phyloP scores from a whole-genome alignment of 2,888 invertebrate species.

The Pterostichus niger region DNA sequence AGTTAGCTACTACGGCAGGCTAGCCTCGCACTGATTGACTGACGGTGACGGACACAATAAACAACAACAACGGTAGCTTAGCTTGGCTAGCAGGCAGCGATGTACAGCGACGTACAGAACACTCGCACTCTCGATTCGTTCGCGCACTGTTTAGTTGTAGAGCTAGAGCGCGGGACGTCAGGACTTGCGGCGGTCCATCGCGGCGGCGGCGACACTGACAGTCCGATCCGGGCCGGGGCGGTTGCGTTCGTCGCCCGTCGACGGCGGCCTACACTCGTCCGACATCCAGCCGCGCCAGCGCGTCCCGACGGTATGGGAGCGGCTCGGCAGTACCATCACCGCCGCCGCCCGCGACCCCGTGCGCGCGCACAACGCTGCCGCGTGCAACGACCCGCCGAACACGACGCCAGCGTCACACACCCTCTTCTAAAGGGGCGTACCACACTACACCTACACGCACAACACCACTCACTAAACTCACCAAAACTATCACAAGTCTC shows the following conservation, averaged over 20 bases:
- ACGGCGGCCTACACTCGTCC: constrained; percentile 74
- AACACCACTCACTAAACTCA: neutral
- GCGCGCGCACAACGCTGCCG: constrained; percentile 71
- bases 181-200: constrained; percentile 73
- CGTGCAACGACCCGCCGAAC: constrained; percentile 51
- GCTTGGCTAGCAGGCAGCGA: constrained; percentile 32
- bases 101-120: constrained; percentile 8
- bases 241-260: constrained; percentile 69
- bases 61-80: constrained; percentile 41
- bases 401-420: constrained; percentile 67
- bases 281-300: constrained; percentile 77
- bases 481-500: neutral
- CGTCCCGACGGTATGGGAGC: constrained; percentile 81
- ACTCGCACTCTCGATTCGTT: constrained; percentile 12
- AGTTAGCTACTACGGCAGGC: too few species aligned
- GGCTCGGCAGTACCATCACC: constrained; percentile 75
- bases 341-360: constrained; percentile 76
- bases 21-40: neutral
- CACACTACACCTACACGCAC: constrained; percentile 18
- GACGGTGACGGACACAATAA: constrained; percentile 25
- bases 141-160: neutral
- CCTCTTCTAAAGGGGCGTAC: constrained; percentile 56
- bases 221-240: constrained; percentile 75
- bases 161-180: constrained; percentile 69
- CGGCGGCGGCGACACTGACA: constrained; percentile 69